Conservation (phyloP, 2,888 invertebrate species). For the Aleiodes alternator region DNA sequence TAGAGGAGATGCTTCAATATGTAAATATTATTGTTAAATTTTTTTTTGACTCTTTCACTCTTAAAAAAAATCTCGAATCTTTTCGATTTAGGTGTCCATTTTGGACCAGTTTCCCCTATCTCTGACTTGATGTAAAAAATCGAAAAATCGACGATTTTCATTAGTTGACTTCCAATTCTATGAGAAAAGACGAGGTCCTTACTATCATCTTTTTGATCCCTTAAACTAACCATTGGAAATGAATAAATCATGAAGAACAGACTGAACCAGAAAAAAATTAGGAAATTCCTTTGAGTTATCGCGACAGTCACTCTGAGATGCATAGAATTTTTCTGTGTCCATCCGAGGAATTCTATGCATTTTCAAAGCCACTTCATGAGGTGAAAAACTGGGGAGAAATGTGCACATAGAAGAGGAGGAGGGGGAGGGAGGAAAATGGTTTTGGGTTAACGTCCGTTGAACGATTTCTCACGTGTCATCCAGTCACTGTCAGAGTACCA, state of each 20-base stretch:
- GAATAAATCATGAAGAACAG: neutral
- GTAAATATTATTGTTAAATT: too few species aligned
- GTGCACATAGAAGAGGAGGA: neutral
- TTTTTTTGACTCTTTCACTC: too few species aligned
- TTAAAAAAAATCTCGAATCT: too few species aligned
- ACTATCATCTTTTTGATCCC: too few species aligned
- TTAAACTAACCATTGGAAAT: too few species aligned
- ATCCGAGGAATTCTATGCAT: conserved; percentile 56
- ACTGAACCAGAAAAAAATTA: conserved; percentile 26
- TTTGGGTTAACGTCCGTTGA: neutral
- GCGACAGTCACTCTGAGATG: conserved; percentile 49
- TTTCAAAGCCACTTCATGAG: conserved; percentile 47
- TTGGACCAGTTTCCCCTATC: too few species aligned
- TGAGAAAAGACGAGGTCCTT: too few species aligned
- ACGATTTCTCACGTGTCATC: conserved; percentile 26
- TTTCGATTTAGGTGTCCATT: too few species aligned
- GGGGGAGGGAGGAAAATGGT: conserved; percentile 1
- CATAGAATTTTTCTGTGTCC: conserved; percentile 54
- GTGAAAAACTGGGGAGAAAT: conserved; percentile 27
- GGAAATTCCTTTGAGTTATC: too few species aligned
- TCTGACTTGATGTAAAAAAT: neutral
- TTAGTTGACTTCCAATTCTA: too few species aligned
- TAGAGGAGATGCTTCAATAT: too few species aligned
- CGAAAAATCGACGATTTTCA: too few species aligned
- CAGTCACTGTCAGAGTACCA: neutral